Base-by-base conservation (phyloP, 1,140 invertebrate genomes). In the Drosophila pachea region DNA sequence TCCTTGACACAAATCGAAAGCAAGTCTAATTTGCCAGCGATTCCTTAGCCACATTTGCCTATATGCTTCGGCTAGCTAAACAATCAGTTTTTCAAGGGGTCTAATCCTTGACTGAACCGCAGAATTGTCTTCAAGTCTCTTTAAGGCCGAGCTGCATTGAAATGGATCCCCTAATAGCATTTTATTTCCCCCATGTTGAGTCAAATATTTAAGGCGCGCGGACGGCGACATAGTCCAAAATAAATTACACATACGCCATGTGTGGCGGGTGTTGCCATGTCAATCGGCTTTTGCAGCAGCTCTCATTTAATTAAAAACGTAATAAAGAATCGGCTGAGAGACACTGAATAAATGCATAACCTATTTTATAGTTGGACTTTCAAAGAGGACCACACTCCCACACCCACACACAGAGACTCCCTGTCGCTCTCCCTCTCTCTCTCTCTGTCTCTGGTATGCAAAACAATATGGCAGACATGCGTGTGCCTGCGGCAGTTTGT, bases 281-380 rank as follows among this genome's bases (percentile, higher is more conserved):
- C 76, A 73, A 73, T 76, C 61, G 69, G 8, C 33, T 14, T 36
- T 22, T 42, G 33, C 45, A 38, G 35, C 55, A 42, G 29, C 58
- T 53, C 49, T 47, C 43, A 58, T 74, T 81, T 76, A 76, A 81
- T 81, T 82, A 82, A 76, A 81, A 70, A 74, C 77, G 56, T 74
- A 81, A 66, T 81, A 81, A 82, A 74, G 36, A 42, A n/a, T 38
- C 53, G 11, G 6, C 7, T 43, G 16, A 43, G 8, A 31, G 33
- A 54, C 11, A 31, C 8, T 50, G 43, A 42, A 7, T 22, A 14
- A 50, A 38, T 36, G 48, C 48, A 49, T 65, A 79, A 76, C 73
- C 78, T 59, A 81, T 47, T 71, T 77, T 61, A 33, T 47, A 40
- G 49, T 22, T 66, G 66, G 7, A 43, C 22, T 61, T 45, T 53